Conservation (phyloP, 2,797 vertebrate species). For the Gila robusta region DNA sequence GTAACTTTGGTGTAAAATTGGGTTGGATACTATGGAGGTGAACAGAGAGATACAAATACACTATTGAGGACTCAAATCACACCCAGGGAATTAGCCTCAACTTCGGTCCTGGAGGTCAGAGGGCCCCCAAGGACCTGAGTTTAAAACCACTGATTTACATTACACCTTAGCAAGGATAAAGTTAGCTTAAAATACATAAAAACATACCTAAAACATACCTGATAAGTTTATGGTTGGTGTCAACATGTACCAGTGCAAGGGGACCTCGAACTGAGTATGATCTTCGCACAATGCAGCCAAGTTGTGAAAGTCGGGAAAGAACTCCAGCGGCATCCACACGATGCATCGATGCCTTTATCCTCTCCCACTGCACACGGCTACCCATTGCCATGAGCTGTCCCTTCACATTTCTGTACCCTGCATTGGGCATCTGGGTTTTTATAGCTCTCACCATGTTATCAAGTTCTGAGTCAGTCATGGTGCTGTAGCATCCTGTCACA, state of each 20-base stretch:
- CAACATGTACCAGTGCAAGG: neutral
- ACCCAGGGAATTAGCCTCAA: no score
- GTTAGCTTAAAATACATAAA: no score
- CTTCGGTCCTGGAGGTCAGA: no score
- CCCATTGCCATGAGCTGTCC: slow-evolving; percentile 30
- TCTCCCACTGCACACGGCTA: slow-evolving; percentile 27
- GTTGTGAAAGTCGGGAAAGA: slow-evolving; percentile 10
- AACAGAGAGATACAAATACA: no score
- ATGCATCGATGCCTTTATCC: slow-evolving; percentile 30
- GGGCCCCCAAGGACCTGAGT: no score
- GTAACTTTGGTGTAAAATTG: no score
- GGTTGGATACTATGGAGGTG: no score
- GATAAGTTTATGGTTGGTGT: neutral
- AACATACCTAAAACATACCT: no score
- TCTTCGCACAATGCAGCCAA: slow-evolving; percentile 41
- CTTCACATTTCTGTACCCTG: slow-evolving; percentile 40
- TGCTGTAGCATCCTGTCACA: slow-evolving; percentile 33
- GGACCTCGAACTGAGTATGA: slow-evolving; percentile 26
- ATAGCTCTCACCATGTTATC: slow-evolving; percentile 38
- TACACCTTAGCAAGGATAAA: no score
- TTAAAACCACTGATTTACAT: no score
- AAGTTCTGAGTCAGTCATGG: slow-evolving; percentile 33
- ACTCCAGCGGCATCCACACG: no score
- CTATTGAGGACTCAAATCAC: no score
- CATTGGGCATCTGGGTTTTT: slow-evolving; percentile 37